These are phyloP conservation scores for Saccostrea cuccullata DNA, from an alignment of 1,140 invertebrate genomes.

Conservation along the genomic window DNA sequence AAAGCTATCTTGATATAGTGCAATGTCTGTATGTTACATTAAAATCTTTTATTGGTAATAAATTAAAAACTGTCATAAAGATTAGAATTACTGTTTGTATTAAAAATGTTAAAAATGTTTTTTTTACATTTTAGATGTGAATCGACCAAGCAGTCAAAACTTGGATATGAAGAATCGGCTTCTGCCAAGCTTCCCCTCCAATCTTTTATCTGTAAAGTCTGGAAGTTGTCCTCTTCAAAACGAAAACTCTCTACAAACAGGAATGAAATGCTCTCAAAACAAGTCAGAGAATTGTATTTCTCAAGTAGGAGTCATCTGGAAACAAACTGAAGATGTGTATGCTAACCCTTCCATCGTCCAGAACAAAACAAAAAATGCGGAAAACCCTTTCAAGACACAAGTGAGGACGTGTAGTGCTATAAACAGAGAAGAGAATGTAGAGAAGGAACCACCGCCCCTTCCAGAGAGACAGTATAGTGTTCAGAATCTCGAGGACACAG, in stretches of 20 bases:
- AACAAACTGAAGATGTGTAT: slow-evolving; percentile 39
- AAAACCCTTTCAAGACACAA: background rate
- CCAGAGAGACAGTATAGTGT: slow-evolving; percentile 55
- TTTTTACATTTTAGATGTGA: background rate
- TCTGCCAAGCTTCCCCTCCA: background rate
- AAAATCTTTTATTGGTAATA: background rate
- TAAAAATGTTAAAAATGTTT: background rate
- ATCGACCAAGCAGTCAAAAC: background rate
- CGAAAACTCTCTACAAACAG: slow-evolving; percentile 20
- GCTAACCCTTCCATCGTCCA: slow-evolving; percentile 35
- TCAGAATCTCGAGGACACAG: background rate
- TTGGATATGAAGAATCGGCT: background rate
- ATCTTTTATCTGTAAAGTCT: background rate
- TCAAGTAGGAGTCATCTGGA: slow-evolving; percentile 12
- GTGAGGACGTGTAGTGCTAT: background rate
- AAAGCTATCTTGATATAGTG: background rate
- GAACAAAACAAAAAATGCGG: background rate
- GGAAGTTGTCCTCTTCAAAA: slow-evolving; percentile 21
- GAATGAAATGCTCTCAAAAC: background rate
- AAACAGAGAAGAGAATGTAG: slow-evolving; percentile 9
- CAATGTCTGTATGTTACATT: too few relatives aligned
- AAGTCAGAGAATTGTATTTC: slow-evolving; percentile 28
- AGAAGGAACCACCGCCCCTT: slow-evolving; percentile 46
- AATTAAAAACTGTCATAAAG: background rate
- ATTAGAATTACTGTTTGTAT: too few relatives aligned